Conservation (phyloP, 2,888 invertebrate genomes). For the Ctenicera cuprea region DNA sequence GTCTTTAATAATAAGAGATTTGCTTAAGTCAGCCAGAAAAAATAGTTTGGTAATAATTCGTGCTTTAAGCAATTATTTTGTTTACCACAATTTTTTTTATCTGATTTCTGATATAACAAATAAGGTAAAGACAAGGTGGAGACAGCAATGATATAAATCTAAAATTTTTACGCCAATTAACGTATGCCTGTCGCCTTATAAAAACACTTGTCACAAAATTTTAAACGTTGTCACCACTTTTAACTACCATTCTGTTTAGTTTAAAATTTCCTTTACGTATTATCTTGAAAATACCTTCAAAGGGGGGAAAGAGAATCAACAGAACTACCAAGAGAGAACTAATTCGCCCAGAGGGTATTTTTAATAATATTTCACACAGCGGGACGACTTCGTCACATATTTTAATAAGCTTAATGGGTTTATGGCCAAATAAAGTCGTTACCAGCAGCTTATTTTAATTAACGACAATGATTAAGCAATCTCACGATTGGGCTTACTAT, state of each 20-base stretch:
- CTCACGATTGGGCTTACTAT: neutral
- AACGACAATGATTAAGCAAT: slow-evolving; percentile 15
- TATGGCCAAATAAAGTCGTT: slow-evolving; percentile 25
- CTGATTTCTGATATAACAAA: neutral
- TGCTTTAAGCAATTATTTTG: too few species aligned
- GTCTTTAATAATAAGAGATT: too few species aligned
- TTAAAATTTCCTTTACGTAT: neutral
- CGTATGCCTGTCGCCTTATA: slow-evolving; percentile 1
- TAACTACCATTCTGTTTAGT: neutral
- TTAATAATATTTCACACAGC: slow-evolving; percentile 22
- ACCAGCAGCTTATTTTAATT: slow-evolving; percentile 27
- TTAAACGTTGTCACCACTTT: slow-evolving; percentile 14
- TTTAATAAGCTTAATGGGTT: slow-evolving; percentile 26
- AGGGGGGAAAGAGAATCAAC: neutral
- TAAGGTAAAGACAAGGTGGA: slow-evolving; percentile 4
- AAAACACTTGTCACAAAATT: slow-evolving; percentile 20
- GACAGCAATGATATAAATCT: neutral
- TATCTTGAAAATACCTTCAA: neutral
- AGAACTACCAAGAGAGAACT: neutral
- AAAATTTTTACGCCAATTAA: slow-evolving; percentile 8
- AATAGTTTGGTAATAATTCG: too few species aligned
- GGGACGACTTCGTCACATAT: slow-evolving; percentile 23
- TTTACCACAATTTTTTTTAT: too few species aligned
- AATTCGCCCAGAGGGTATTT: slow-evolving; percentile 11
- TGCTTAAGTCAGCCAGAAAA: too few species aligned